Conservation (phyloP, 1,140 invertebrate species). For the Musca vetustissima region DNA sequence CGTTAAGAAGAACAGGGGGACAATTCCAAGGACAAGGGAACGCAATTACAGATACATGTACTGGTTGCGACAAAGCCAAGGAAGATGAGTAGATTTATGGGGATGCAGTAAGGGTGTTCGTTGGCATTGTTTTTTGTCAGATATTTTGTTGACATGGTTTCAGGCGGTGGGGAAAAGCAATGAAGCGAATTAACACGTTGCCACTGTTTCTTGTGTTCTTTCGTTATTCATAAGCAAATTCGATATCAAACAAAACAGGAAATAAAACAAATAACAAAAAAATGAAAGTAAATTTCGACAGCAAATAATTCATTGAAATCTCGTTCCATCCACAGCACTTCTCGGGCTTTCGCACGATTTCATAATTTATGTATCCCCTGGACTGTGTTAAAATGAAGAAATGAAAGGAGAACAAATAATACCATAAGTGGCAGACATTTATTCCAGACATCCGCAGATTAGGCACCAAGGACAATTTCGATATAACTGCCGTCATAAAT, state of each 20-base stretch:
- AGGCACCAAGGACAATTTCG: too few relatives aligned
- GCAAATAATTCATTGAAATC: constrained; percentile 15
- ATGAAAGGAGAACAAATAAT: background rate
- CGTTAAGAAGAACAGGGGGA: constrained; percentile 1
- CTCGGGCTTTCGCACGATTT: constrained; percentile 5
- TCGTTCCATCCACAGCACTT: background rate
- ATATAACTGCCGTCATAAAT: too few relatives aligned
- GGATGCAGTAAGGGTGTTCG: background rate
- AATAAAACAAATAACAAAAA: background rate
- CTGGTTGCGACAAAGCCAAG: background rate
- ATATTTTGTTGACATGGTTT: background rate
- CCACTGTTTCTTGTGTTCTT: background rate
- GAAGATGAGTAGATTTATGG: background rate
- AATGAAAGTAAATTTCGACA: constrained; percentile 9
- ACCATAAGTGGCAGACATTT: background rate
- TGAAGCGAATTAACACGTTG: constrained; percentile 21
- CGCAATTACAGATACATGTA: constrained; percentile 9
- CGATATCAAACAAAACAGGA: constrained; percentile 14
- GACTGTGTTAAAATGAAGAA: background rate
- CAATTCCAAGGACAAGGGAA: constrained; percentile 2
- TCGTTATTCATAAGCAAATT: constrained; percentile 8
- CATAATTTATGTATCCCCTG: constrained; percentile 5
- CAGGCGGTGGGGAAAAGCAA: constrained; percentile 4
- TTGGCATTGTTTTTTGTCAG: too few relatives aligned
- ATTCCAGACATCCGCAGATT: background rate